These are phyloP conservation scores for Gortyna flavago DNA, from an alignment of 2,888 invertebrate species.

Conservation along the genomic window DNA sequence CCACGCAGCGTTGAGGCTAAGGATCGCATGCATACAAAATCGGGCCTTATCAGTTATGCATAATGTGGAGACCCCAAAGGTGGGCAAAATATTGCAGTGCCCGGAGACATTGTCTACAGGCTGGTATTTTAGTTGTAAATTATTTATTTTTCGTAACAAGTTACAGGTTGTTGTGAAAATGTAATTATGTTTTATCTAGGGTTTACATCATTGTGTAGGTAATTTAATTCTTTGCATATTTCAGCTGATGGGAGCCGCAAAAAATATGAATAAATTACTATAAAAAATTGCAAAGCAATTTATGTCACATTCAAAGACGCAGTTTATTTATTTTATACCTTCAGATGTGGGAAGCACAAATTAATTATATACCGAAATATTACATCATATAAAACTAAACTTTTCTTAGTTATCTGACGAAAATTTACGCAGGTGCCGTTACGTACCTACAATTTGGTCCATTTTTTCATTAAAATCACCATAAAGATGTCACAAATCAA, in stretches of 20 bases:
- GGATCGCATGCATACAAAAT: slow-evolving; percentile 90
- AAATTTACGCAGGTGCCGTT: too few species aligned
- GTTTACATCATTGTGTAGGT: background rate
- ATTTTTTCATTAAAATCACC: too few species aligned
- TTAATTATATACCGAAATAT: background rate
- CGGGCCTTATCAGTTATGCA: slow-evolving; percentile 90
- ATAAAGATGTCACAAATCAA: too few species aligned
- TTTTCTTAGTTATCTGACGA: too few species aligned
- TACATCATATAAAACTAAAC: too few species aligned
- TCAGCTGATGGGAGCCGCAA: fast-evolving
- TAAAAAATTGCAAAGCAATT: background rate
- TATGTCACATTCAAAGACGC: background rate
- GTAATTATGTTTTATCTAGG: background rate
- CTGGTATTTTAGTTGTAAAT: slow-evolving; percentile 47
- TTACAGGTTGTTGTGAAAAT: background rate
- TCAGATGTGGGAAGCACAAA: background rate
- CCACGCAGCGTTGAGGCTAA: slow-evolving; percentile 78
- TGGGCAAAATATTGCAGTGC: slow-evolving; percentile 88
- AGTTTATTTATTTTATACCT: background rate
- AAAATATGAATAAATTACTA: background rate
- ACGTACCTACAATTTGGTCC: too few species aligned
- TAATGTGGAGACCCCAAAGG: slow-evolving; percentile 90
- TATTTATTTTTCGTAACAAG: slow-evolving; percentile 20
- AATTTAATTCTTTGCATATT: background rate
- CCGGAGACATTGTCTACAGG: slow-evolving; percentile 67